Evolutionary conservation across 2,797 vertebrate genomes (phyloP).

Genomic region (Menidia menidia): DNA sequence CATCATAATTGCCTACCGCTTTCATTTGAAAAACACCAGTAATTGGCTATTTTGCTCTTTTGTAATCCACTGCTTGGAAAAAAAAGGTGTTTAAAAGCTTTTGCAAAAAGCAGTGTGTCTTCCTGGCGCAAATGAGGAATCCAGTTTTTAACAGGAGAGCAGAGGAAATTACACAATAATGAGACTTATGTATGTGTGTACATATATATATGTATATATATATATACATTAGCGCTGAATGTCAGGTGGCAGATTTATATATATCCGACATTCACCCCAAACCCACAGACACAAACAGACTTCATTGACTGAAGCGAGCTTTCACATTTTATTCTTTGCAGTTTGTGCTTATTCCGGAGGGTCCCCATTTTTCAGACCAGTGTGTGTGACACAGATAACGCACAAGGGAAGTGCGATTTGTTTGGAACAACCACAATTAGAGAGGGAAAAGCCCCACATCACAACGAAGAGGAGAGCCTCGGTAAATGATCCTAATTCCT

Average conservation of each 20-base stretch:
- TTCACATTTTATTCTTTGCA: not conserved
- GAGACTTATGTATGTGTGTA: slow-evolving; percentile 21
- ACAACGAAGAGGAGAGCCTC: slow-evolving; percentile 25
- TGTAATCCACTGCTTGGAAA: slow-evolving; percentile 25
- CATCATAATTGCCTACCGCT: slow-evolving; percentile 19
- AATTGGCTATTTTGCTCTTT: slow-evolving; percentile 11
- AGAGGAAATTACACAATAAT: slow-evolving; percentile 17
- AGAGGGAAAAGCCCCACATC: slow-evolving; percentile 19
- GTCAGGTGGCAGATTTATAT: no score
- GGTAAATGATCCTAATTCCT: slow-evolving; percentile 40
- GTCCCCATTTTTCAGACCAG: slow-evolving; percentile 4
- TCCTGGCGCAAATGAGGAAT: no score
- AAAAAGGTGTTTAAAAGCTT: slow-evolving; percentile 17
- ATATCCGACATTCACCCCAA: no score
- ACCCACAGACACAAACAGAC: not conserved
- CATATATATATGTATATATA: no score
- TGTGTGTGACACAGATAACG: not conserved
- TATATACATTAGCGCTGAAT: no score
- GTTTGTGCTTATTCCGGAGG: not conserved
- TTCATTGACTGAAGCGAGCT: not conserved
- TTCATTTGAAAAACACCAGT: slow-evolving; percentile 10
- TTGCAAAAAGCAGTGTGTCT: slow-evolving; percentile 15
- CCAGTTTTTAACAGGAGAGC: not conserved
- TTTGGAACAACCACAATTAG: slow-evolving; percentile 9
- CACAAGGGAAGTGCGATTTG: slow-evolving; percentile 9